Evolutionary conservation across 2,888 invertebrate species (phyloP), one percentile per base, ranked within the genome.

Genomic region (Melipona bicolor): DNA sequence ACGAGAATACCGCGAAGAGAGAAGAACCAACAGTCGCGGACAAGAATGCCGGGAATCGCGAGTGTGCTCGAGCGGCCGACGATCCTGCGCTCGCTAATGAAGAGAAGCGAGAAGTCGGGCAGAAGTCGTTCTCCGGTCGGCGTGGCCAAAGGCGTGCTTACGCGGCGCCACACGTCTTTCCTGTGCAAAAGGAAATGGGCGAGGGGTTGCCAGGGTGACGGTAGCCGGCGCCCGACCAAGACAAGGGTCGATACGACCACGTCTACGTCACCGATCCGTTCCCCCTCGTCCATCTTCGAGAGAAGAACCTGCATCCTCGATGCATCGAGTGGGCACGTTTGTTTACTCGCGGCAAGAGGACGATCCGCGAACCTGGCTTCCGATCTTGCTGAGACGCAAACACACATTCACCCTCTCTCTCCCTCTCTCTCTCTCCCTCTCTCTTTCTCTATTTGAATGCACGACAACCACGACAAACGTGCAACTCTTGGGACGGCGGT

Each of bases 171-270:
- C 65, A 59, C 65, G 68, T 78, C 79, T 88, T 72, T 84, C 79
- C 86, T 89, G 89, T 86, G 89, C 86, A 88, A 89, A 88, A 89
- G 89, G 88, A 89, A 87, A 84, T 72, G 83, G 83, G 81, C 88
- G 89, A 87, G 88, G 43, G 91, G 93, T 93, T 93, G 92, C 93
- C 92, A 92, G 89, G 93, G 93, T 89, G 93, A 92, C 92, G 91
- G 62, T 72, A 65, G 79, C 88, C 81, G 81, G 81, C 83, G 85
- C 90, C 89, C 85, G 88, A 89, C 90, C 89, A 86, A 50, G 86
- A 59, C 61, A 83, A 91, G 92, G 92, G 93, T 93, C 93, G 93
- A 93, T 93, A 93, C 89, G 82, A 85, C 87, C 77, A 85, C 88
- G 85, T 83, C 90, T 83, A 87, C 88, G 89, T 87, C 85, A 87